Conservation (phyloP, 2,888 invertebrate species). For the Bedellia somnulentella region DNA sequence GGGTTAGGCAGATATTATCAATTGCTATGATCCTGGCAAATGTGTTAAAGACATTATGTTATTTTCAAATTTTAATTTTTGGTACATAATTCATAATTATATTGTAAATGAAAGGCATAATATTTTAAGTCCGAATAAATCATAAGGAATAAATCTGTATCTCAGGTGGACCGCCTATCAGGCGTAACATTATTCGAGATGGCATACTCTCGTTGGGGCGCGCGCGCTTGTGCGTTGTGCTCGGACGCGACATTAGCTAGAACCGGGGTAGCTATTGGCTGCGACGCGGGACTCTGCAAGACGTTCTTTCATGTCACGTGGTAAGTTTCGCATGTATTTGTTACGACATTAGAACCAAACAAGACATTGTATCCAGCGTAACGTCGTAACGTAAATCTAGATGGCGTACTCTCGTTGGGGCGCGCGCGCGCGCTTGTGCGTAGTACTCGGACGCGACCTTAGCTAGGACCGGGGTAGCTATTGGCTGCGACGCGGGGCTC, state of each 20-base stretch:
- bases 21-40: too few relatives aligned
- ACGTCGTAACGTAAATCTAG: conserved; percentile 92
- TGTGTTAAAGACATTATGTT: too few relatives aligned
- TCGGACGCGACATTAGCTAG: conserved; percentile 83
- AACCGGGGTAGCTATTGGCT: conserved; percentile 94
- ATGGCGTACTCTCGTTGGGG: conserved; percentile 98
- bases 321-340: conserved; percentile 50
- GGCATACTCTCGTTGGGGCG: conserved; percentile 96
- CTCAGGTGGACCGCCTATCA: conserved; percentile 80
- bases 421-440: conserved; percentile 85
- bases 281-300: conserved; percentile 98
- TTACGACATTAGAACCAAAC: not conserved
- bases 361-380: too few relatives aligned
- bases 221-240: conserved; percentile 88
- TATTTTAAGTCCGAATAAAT: too few relatives aligned
- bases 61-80: too few relatives aligned
- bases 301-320: conserved; percentile 98
- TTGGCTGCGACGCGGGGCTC: conserved; percentile 98
- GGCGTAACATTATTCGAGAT: conserved; percentile 95
- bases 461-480: conserved; percentile 91
- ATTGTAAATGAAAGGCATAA: too few relatives aligned
- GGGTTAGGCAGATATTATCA: too few relatives aligned
- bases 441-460: conserved; percentile 86
- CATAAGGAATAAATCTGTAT: too few relatives aligned
- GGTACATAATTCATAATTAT: too few relatives aligned